Evolutionary conservation across 2,113 vertebrate genomes (phyloP).

Genomic region (Laterallus jamaicensis): DNA sequence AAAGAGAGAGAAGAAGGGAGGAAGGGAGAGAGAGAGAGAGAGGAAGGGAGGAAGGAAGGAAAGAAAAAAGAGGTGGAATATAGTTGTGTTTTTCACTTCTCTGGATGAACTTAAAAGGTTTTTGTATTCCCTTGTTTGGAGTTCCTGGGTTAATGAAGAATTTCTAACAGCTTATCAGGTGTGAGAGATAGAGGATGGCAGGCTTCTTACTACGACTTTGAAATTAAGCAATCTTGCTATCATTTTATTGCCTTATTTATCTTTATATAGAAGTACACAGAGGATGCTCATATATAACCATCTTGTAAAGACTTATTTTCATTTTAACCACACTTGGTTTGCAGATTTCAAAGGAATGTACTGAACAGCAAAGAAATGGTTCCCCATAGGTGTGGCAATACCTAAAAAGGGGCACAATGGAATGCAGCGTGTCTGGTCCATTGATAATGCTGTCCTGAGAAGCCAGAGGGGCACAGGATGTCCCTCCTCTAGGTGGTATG

Average conservation of each 20-base stretch:
- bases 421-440: rapidly evolving
- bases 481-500: background rate
- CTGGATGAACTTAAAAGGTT: background rate
- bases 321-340: background rate
- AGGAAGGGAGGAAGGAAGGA: too few species aligned
- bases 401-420: background rate
- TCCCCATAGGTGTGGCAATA: background rate
- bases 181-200: background rate
- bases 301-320: background rate
- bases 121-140: background rate
- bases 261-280: background rate
- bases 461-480: background rate
- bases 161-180: background rate
- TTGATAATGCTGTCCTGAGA: background rate
- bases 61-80: background rate
- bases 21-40: background rate
- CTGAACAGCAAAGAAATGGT: background rate
- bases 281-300: background rate
- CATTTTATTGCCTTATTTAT: background rate
- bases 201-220: background rate
- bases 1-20: background rate
- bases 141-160: background rate
- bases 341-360: background rate
- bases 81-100: background rate
- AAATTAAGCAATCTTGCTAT: background rate